These are phyloP conservation scores for Hesperia comma DNA, from an alignment of 2,888 invertebrate genomes.

Conservation along the genomic window DNA sequence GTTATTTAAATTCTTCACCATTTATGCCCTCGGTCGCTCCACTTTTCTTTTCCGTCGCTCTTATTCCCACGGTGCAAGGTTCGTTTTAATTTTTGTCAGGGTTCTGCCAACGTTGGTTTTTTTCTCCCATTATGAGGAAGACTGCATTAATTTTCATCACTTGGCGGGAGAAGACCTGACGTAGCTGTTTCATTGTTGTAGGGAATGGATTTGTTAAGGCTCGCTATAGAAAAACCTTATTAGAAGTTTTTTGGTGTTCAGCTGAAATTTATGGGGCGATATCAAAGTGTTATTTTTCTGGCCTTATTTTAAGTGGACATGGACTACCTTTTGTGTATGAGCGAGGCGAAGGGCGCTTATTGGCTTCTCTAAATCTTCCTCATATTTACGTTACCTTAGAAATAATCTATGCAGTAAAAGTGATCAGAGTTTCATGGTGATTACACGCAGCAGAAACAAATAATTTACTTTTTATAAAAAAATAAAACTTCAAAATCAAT, in stretches of 20 bases:
- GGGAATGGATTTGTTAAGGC: slow-evolving; percentile 36
- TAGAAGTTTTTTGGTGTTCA: slow-evolving; percentile 37
- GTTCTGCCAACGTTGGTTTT: not conserved
- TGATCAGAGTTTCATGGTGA: too few species aligned
- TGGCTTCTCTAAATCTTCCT: not conserved
- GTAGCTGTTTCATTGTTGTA: slow-evolving; percentile 41
- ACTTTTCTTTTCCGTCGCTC: not conserved
- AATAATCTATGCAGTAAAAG: too few species aligned
- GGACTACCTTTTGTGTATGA: not conserved
- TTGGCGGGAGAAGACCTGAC: slow-evolving; percentile 40
- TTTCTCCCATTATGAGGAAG: slow-evolving; percentile 31
- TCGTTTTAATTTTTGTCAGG: slow-evolving; percentile 4
- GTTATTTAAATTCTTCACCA: slow-evolving; percentile 41
- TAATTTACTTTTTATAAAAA: too few species aligned
- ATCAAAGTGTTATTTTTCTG: slow-evolving; percentile 23
- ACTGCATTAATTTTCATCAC: slow-evolving; percentile 44
- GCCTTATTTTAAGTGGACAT: slow-evolving; percentile 13
- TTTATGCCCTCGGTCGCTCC: slow-evolving; percentile 8
- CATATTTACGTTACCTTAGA: too few species aligned
- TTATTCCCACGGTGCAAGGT: slow-evolving; percentile 4
- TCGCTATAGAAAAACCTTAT: slow-evolving; percentile 34
- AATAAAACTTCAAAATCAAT: too few species aligned
- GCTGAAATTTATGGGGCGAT: slow-evolving; percentile 30
- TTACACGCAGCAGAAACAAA: too few species aligned
- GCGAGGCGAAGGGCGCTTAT: not conserved